Evolutionary conservation across 2,113 vertebrate genomes (phyloP), one percentile per base, ranked within the genome.

Genomic region (Asarcornis scutulata): DNA sequence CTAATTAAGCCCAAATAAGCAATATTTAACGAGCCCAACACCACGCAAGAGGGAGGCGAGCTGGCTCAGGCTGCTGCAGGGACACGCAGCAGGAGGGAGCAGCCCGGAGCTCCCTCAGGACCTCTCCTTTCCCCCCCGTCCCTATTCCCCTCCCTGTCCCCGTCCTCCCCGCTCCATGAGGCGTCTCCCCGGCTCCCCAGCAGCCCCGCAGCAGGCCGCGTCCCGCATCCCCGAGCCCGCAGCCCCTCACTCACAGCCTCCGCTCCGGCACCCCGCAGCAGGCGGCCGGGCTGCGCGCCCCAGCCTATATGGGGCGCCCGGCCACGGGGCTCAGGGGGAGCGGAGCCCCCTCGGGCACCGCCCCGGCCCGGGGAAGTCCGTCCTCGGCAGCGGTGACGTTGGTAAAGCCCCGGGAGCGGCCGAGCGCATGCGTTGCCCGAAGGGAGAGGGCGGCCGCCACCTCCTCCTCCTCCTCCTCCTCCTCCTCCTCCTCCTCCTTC

Each of bases 231-330:
- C 5, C 22, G 20, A 22, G 46, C 46, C 46, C 9, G 5, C 40
- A 3, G 6, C 13, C 22, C 22, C 18, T 44, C 4, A 95, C 94
- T 95, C 85, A 93, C 91, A 1, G 44, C 3, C 42, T 38, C 38
- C 21, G 0, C 26, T 1, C 31, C 1, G 2, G 2, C 11, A n/a
- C 32, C 31, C 31, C 7, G 0, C 64, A 16, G 25, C 48, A 2
- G 8, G 18, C 22, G 7, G 22, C 6, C 15, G 7, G 3, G 12
- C 2, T 3, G 17, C 46, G 75, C 42, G 1, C 42, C 80, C 22
- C 84, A 2, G 71, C 22, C 91, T 89, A 94, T 94, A 94, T 90
- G 38, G 6, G 12, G 17, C 1, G 50, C 17, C 18, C 0, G 8
- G 25, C 38, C 11, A 11, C 17, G 34, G 20, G 36, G 32, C 8